Conservation (phyloP, 2,113 vertebrate genomes). For the Poecile atricapillus region DNA sequence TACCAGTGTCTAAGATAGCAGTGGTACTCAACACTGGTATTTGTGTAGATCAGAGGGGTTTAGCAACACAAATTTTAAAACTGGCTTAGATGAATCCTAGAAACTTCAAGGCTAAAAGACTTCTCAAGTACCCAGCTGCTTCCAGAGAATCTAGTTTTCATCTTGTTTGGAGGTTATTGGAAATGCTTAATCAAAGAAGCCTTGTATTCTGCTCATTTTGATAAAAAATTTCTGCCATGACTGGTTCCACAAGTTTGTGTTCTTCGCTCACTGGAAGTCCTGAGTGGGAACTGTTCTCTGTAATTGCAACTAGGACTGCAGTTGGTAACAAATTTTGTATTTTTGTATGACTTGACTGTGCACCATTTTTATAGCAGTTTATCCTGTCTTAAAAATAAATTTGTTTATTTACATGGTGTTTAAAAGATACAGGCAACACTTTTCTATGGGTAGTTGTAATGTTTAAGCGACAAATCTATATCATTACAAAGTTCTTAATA, state of each 20-base stretch:
- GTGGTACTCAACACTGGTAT: not conserved
- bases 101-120: slow-evolving; percentile 35
- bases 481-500: slow-evolving; percentile 41
- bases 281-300: slow-evolving; percentile 64
- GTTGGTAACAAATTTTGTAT: slow-evolving; percentile 79
- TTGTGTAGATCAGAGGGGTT: not conserved
- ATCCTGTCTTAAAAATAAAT: slow-evolving; percentile 78
- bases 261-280: slow-evolving; percentile 57
- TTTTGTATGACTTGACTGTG: slow-evolving; percentile 81
- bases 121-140: not conserved
- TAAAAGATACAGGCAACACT: slow-evolving; percentile 63
- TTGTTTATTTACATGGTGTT: slow-evolving; percentile 75
- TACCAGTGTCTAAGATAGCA: not conserved
- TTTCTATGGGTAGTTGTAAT: slow-evolving; percentile 72
- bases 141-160: slow-evolving; percentile 34
- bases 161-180: slow-evolving; percentile 25
- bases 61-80: slow-evolving; percentile 21
- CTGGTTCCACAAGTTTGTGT: slow-evolving; percentile 40
- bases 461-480: slow-evolving; percentile 53
- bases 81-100: not conserved
- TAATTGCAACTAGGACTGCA: slow-evolving; percentile 72
- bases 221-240: slow-evolving; percentile 49
- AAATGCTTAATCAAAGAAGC: slow-evolving; percentile 38
- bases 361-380: slow-evolving; percentile 80
- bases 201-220: slow-evolving; percentile 61